Base-by-base conservation (phyloP, 2,888 invertebrate genomes). In the Monopis laevigella region DNA sequence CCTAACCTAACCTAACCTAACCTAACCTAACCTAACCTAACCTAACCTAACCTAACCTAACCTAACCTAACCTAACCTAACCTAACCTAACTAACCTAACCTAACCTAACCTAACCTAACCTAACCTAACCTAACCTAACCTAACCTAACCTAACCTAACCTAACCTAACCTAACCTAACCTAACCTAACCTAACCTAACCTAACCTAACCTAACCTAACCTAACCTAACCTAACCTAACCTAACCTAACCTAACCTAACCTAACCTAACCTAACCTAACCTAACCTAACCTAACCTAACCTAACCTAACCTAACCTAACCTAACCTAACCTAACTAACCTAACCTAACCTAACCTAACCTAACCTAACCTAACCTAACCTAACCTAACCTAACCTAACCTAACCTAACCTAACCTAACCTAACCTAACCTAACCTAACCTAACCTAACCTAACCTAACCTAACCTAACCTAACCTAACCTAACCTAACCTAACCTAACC, bases 121-220 rank as follows among this genome's bases (percentile, higher is more conserved):
- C 32, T 14, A n/a, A 36, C 17, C 41, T 34, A 41, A 41, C 41
- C 39, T 30, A 38, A 39, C 30, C 43, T 21, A 30, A 43, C 30
- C 43, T 43, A 43, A 34, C 26, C 41, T 14, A 26, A 21, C 34
- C 35, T 35, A 30, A 39, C 41, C 43, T 43, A 43, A 43, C 43
- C 43, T 40, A 43, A 43, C 43, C 43, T 40, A 43, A 43, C 32
- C 39, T 32, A 39, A 42, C 42, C 38, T 39, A 45, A 43, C 40
- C 34, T 43, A 43, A 32, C 43, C 40, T 30, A 42, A 39, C 19
- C 40, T 40, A 32, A 40, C 32, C 32, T 40, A 40, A 42, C 42
- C 41, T 17, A 43, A 43, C 43, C 39, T 39, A 39, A 39, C 39
- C 39, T 39, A 39, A 39, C 39, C 39, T 39, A 39, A 39, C 39